phyloP scores from a whole-genome alignment of 2,797 vertebrate genomes.

The Rhabdophis nuchalis region DNA sequence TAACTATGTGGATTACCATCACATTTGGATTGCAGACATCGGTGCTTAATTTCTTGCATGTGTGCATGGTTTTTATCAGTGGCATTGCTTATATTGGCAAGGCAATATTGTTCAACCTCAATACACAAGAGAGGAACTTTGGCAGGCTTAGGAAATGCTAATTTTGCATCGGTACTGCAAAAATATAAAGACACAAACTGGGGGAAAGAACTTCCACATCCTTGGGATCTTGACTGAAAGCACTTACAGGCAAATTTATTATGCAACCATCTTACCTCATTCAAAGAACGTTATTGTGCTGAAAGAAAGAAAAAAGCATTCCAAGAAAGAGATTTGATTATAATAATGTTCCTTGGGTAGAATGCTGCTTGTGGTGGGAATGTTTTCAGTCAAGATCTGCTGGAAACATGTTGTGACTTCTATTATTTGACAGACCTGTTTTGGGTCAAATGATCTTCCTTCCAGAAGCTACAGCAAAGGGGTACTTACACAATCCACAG shows the following conservation, averaged over 20 bases:
- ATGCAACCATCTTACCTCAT: neutral
- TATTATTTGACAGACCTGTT: neutral
- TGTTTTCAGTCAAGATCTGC: neutral
- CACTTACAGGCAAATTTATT: neutral
- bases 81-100: neutral
- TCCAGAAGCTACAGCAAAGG: neutral
- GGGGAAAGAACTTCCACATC: neutral
- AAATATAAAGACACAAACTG: neutral
- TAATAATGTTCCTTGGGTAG: neutral
- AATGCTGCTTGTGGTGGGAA: neutral
- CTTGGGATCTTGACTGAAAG: neutral
- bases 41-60: neutral
- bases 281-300: neutral
- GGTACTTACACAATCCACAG: constrained; percentile 88
- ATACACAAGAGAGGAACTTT: neutral
- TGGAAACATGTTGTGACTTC: neutral
- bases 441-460: neutral
- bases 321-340: neutral
- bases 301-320: neutral
- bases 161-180: neutral
- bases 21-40: neutral
- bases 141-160: neutral
- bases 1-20: neutral
- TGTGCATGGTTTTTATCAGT: neutral
- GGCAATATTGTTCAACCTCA: neutral